phyloP scores from a whole-genome alignment of 2,113 vertebrate genomes.

The Okapia johnstoni region DNA sequence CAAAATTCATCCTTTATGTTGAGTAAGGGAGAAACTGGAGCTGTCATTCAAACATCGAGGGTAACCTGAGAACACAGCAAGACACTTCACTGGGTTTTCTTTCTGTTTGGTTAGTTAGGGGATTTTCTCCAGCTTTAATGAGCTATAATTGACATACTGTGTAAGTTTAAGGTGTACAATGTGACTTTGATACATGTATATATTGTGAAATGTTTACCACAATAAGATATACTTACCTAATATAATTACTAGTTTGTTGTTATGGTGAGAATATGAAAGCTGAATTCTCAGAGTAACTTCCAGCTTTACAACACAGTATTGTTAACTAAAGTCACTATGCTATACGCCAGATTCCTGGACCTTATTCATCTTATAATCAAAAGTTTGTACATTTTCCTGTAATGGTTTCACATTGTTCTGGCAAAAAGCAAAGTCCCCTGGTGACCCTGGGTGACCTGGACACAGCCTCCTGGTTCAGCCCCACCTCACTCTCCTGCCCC shows the following conservation, averaged over 20 bases:
- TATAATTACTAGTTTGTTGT: neutral
- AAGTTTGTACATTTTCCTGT: neutral
- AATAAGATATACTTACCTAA: neutral
- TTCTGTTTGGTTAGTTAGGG: neutral
- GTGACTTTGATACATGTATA: neutral
- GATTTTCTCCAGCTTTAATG: neutral
- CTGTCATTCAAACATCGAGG: neutral
- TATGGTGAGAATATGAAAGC: neutral
- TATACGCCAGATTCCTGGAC: neutral
- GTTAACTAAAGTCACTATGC: neutral
- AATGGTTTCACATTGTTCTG: neutral
- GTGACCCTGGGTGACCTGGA: neutral
- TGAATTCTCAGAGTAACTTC: neutral
- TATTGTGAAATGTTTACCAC: neutral
- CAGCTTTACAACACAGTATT: neutral
- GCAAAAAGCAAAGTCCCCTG: neutral
- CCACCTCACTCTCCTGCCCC: neutral
- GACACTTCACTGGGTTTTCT: neutral
- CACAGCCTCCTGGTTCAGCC: neutral
- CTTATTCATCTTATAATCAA: neutral
- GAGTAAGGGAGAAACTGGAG: neutral
- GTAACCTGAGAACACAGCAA: neutral
- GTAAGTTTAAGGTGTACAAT: neutral
- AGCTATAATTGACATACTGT: neutral
- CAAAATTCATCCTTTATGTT: neutral